Evolutionary conservation across 2,888 invertebrate genomes (phyloP).

Genomic region (Hypercompe scribonia): DNA sequence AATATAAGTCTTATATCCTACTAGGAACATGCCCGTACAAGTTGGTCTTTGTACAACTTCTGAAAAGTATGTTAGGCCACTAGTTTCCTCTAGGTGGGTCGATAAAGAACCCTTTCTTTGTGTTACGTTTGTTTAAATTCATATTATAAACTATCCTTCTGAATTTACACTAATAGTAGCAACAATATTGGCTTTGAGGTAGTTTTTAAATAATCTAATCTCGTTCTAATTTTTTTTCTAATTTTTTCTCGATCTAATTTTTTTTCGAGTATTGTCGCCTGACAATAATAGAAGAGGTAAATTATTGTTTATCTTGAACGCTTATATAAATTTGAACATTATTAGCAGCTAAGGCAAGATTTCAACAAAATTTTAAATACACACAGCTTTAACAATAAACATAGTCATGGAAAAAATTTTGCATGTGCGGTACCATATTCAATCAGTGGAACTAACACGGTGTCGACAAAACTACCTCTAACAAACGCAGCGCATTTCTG

Average conservation of each 20-base stretch:
- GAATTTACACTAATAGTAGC: neutral
- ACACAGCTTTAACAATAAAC: neutral
- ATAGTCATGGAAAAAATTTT: neutral
- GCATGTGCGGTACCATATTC: neutral
- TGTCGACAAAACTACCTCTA: slow-evolving; percentile 3
- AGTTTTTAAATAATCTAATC: neutral
- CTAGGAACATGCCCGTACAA: neutral
- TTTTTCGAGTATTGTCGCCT: neutral
- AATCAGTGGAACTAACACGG: slow-evolving; percentile 8
- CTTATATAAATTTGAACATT: neutral
- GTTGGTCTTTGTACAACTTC: neutral
- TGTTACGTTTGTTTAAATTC: neutral
- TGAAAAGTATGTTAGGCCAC: neutral
- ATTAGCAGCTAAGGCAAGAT: neutral
- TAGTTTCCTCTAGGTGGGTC: neutral
- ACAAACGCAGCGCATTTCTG: slow-evolving; percentile 14
- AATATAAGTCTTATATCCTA: neutral
- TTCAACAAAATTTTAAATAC: neutral
- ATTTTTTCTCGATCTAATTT: too few species aligned
- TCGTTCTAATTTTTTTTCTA: too few species aligned
- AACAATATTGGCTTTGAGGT: neutral
- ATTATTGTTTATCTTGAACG: neutral
- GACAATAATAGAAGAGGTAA: neutral
- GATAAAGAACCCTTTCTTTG: too few species aligned
- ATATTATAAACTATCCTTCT: neutral